Conservation (phyloP, 1,140 invertebrate genomes). For the Cylas formicarius region DNA sequence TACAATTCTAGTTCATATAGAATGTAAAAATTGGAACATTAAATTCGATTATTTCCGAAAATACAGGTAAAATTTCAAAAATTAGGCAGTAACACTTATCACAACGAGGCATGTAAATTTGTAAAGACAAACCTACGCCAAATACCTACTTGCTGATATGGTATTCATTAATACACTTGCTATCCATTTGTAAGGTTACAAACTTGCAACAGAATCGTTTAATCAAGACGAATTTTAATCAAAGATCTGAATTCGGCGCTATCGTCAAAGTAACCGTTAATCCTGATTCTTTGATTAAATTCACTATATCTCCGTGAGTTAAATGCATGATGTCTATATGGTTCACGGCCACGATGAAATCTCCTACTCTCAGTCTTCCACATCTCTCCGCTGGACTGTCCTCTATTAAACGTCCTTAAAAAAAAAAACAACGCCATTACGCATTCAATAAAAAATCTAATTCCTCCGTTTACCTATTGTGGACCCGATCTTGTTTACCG, state of each 20-base stretch:
- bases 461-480: conserved; percentile 85
- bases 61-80: too few species aligned
- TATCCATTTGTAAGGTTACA: too few species aligned
- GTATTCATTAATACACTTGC: too few species aligned
- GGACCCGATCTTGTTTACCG: conserved; percentile 84
- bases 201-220: too few species aligned
- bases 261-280: conserved; percentile 86
- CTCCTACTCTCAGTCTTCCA: conserved; percentile 82
- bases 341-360: conserved; percentile 95
- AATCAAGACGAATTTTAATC: conserved; percentile 29
- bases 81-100: too few species aligned
- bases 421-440: background rate
- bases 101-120: too few species aligned
- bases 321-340: conserved; percentile 84
- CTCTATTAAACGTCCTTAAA: conserved; percentile 81
- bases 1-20: too few species aligned
- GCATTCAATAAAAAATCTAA: background rate
- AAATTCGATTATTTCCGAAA: too few species aligned
- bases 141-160: too few species aligned
- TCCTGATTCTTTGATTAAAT: conserved; percentile 89
- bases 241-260: conserved; percentile 47
- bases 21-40: too few species aligned
- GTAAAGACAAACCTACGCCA: too few species aligned
- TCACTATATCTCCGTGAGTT: conserved; percentile 94
- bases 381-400: conserved; percentile 92